These are phyloP conservation scores for Dendroctonus valens DNA, from an alignment of 1,140 invertebrate genomes.

Conservation along the genomic window DNA sequence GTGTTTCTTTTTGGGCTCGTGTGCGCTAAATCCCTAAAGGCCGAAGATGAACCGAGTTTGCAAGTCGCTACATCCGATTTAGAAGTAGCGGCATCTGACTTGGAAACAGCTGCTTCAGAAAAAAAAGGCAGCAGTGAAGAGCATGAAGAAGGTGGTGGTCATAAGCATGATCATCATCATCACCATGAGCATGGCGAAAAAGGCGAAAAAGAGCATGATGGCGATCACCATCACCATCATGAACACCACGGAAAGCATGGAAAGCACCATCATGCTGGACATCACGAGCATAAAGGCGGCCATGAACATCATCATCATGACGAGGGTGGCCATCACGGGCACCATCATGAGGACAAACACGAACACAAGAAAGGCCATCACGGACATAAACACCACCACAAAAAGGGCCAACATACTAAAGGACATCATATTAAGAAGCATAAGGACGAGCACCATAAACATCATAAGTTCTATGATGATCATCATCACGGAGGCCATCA, in stretches of 20 bases:
- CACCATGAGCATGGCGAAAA: conserved; percentile 60
- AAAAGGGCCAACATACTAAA: conserved; percentile 67
- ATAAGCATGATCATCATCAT: conserved; percentile 62
- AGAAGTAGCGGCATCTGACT: conserved; percentile 5
- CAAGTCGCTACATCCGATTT: not conserved
- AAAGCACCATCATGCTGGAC: conserved; percentile 67
- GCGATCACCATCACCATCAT: conserved; percentile 65
- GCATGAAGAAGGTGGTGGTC: conserved; percentile 62
- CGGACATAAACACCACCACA: conserved; percentile 66
- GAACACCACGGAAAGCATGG: conserved; percentile 70
- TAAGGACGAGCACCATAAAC: conserved; percentile 76
- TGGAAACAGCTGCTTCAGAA: conserved; percentile 14
- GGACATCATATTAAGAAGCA: conserved; percentile 79
- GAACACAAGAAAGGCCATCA: conserved; percentile 67
- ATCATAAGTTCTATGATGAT: conserved; percentile 78
- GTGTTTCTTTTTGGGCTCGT: conserved; percentile 28
- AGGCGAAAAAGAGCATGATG: conserved; percentile 66
- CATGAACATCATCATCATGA: conserved; percentile 64
- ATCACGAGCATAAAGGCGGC: conserved; percentile 70
- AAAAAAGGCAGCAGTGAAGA: conserved; percentile 47
- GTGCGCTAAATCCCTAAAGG: conserved; percentile 29
- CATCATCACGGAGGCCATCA: conserved; percentile 73
- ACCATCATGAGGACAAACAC: conserved; percentile 69
- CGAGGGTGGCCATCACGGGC: conserved; percentile 63
- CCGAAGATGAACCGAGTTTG: conserved; percentile 37